Evolutionary conservation across 2,888 invertebrate species (phyloP), one percentile per base, ranked within the genome.

Genomic region (Orthosia gothica): DNA sequence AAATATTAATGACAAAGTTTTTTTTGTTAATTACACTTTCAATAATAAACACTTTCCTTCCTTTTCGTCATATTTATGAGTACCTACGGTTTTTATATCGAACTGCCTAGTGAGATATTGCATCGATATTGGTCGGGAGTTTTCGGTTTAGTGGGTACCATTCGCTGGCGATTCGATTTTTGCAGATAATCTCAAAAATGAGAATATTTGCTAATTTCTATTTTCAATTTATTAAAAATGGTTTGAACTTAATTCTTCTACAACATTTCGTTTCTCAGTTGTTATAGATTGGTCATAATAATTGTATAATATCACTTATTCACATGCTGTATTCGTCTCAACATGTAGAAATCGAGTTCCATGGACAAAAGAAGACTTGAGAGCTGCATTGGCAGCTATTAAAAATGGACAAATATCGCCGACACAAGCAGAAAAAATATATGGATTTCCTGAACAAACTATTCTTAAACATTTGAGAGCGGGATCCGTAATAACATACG

Each of bases 381-480:
- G 67, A 26, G 58, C 45, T 26, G 58, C 67, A 16, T 58, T 67
- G 23, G 67, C n/a, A 58, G 45, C 67, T 59, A 15, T 32, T 49
- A 61, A 12, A 20, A 23, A 16, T 18, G 16, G 54, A n/a, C 4
- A 32, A 1, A 7, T 77, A 16, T 23, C 47, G 11, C 23, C 15
- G 2, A 5, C 5, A 18, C 26, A 40, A 45, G 78, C 72, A 4
- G 47, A 67, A 58, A 0, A 0, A 3, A 23, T 9, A 11, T 67
- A 67, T 45, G 20, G 47, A 2, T 64, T 78, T 20, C 72, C 77
- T 26, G 23, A 20, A 58, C 23, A 13, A 49, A 71, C 76, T 12
- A 20, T 78, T 9, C 2, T 11, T 13, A 7, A 54, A n/a, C 67
- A 64, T 50, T 26, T 78, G 1, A 63, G 9, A 59, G 50, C 5